Conservation (phyloP, 2,888 invertebrate genomes). For the Drosophila austrosaltans region DNA sequence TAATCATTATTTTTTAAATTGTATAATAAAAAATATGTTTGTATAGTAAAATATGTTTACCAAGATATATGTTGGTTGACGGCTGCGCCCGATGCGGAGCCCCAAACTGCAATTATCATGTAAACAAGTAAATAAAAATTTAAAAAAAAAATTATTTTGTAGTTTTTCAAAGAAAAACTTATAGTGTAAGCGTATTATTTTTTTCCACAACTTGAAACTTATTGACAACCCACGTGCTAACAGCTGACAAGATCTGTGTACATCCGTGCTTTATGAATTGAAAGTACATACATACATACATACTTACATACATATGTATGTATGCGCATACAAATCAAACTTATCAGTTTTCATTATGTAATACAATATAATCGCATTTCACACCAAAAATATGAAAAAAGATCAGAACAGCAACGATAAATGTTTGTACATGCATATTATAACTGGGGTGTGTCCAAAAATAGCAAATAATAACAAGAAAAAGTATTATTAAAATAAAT, state of each 20-base stretch:
- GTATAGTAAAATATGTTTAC: too few species aligned
- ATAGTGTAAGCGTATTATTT: too few species aligned
- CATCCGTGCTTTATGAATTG: neutral
- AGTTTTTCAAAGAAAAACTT: too few species aligned
- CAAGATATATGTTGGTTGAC: too few species aligned
- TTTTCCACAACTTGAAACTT: neutral
- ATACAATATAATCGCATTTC: neutral
- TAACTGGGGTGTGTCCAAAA: constrained; percentile 16
- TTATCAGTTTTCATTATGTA: constrained; percentile 16
- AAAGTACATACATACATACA: too few species aligned
- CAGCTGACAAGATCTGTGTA: constrained; percentile 13
- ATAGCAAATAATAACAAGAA: constrained; percentile 19
- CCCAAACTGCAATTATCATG: too few species aligned
- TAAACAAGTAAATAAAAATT: too few species aligned
- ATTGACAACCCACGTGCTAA: neutral
- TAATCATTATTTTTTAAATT: too few species aligned
- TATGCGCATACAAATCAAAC: constrained; percentile 16
- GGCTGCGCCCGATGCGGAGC: too few species aligned
- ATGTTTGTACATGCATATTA: neutral
- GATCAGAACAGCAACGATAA: neutral
- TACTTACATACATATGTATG: neutral
- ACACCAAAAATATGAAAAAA: neutral
- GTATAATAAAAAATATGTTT: too few species aligned
- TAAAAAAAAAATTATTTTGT: too few species aligned
- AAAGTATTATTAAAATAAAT: constrained; percentile 18